Evolutionary conservation across 1,140 invertebrate genomes (phyloP).

Genomic region (Plectrocnemia conspersa): DNA sequence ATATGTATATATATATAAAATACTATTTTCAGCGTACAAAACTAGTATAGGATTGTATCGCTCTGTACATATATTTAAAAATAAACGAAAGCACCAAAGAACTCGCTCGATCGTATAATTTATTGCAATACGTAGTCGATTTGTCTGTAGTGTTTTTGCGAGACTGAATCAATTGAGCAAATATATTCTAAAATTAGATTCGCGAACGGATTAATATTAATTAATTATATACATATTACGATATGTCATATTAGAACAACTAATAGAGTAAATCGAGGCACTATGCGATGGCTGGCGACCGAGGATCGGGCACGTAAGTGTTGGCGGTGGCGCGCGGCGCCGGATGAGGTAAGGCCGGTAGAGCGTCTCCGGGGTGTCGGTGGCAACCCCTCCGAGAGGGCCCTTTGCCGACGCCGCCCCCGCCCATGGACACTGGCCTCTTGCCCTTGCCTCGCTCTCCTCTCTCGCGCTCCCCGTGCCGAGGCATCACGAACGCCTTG

Average conservation of each 20-base stretch:
- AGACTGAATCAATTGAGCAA: slow-evolving; percentile 26
- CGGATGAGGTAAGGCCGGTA: slow-evolving; percentile 26
- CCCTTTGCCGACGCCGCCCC: slow-evolving; percentile 7
- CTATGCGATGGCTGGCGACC: slow-evolving; percentile 30
- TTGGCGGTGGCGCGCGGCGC: slow-evolving; percentile 29
- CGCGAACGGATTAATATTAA: neutral
- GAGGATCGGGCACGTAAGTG: slow-evolving; percentile 32
- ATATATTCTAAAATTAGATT: slow-evolving; percentile 21
- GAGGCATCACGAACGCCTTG: slow-evolving; percentile 73
- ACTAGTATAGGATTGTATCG: slow-evolving; percentile 15
- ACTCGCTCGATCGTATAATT: slow-evolving; percentile 20
- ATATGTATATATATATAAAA: slow-evolving; percentile 17
- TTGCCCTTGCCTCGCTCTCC: slow-evolving; percentile 5
- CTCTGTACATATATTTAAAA: slow-evolving; percentile 18
- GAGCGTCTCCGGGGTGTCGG: slow-evolving; percentile 31
- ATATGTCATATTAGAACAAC: slow-evolving; percentile 8
- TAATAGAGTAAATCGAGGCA: slow-evolving; percentile 9
- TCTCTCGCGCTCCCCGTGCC: slow-evolving; percentile 40
- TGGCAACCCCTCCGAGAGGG: slow-evolving; percentile 24
- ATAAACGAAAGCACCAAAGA: slow-evolving; percentile 14
- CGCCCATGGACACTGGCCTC: neutral
- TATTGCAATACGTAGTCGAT: slow-evolving; percentile 8
- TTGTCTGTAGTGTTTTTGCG: neutral
- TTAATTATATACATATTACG: slow-evolving; percentile 2
- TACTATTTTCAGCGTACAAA: slow-evolving; percentile 30